Base-by-base conservation (phyloP, 2,113 vertebrate genomes). In the Microcebus griseorufus region DNA sequence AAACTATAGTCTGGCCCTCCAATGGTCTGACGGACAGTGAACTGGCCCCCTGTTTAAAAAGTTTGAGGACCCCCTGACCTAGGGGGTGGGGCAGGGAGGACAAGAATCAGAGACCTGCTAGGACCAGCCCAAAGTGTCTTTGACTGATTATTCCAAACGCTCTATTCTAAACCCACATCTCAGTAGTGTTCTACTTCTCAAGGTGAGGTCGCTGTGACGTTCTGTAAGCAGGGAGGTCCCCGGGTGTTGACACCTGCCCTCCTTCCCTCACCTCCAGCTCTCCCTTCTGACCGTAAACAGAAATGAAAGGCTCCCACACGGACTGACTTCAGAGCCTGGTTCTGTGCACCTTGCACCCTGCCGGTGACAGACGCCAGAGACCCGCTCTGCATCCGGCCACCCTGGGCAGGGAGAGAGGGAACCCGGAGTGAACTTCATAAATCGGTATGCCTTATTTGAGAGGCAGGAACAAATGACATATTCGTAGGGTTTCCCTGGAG, bases 351-450 rank as follows among this genome's bases (percentile, higher is more conserved):
- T 2, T 37, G 18, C 3, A 60, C 42, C 5, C 8, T 32, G 17
- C 2, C 9, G 25, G 6, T 58, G 55, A 58, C 55, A 64, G 60
- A 27, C 4, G 4, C 25, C 51, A 22, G 42, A 45, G 27, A 3
- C 48, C 9, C 3, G 2, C 39, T 79, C 51, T 4, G 25, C 29
- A 7, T 1, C 1, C 3, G 60, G 23, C 4, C 6, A 0, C 11
- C 3, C 10, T 1, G 13, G 14, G 22, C 37, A 81, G 60, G 39
- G 42, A n/a, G 55, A 70, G 60, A 22, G 3, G 22, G 55, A 16
- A 80, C 23, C 2, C 8, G 13, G 17, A 51, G 42, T 3, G 48
- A 82, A 29, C 2, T 23, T 27, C 20, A 6, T 9, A 16, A 51
- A 17, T 4, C 42, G 27, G 6, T 1, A 65, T 27, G 80, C 48